Percentiles rank a stretch among this genome's conserved stretches.
Conservation (phyloP, 2,888 invertebrate species). For the Spicauda simplicius region DNA sequence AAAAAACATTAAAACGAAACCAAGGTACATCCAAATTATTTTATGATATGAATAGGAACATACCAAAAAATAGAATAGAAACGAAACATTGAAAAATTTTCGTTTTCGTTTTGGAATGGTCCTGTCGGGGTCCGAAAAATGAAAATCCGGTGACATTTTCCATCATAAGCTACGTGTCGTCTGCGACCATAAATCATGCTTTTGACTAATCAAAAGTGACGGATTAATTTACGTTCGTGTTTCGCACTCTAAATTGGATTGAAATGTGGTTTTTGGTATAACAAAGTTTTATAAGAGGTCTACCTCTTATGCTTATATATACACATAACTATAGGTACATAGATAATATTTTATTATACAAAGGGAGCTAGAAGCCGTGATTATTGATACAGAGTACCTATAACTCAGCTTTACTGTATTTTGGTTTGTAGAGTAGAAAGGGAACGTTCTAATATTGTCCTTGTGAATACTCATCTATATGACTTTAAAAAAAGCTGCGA, state of each 20-base stretch:
- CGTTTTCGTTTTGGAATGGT: constrained; percentile 7
- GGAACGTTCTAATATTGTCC: no score
- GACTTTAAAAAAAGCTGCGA: no score
- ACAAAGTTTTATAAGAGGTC: not conserved
- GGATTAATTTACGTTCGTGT: constrained; percentile 17
- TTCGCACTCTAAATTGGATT: constrained; percentile 1
- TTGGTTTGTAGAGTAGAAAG: no score
- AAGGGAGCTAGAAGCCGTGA: no score
- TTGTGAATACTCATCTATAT: no score
- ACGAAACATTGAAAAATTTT: constrained; percentile 3
- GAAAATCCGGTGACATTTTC: constrained; percentile 15
- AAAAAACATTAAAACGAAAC: not conserved
- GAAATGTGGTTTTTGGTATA: constrained; percentile 2
- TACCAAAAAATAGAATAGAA: not conserved
- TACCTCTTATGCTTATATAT: no score
- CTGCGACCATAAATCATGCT: constrained; percentile 16
- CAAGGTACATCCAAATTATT: not conserved
- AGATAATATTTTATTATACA: no score
- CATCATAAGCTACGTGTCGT: constrained; percentile 8
- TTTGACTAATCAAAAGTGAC: constrained; percentile 18
- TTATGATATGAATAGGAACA: no score
- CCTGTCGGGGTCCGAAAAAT: constrained; percentile 7
- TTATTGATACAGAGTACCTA: no score
- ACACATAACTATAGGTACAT: no score
- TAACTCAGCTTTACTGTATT: no score